Conservation (phyloP, 2,113 vertebrate genomes). For the Bettongia penicillata region DNA sequence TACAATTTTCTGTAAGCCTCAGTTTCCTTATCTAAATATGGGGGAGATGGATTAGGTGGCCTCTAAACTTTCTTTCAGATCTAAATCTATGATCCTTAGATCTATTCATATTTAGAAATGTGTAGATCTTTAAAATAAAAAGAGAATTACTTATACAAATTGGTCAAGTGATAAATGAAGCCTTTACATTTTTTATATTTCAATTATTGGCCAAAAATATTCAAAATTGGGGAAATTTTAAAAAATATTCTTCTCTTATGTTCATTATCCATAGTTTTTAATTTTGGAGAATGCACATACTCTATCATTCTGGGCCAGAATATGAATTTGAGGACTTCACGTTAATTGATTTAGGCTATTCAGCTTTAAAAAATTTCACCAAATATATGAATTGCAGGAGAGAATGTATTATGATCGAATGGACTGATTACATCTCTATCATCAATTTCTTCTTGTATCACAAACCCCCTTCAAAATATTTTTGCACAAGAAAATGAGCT, state of each 20-base stretch:
- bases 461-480: not conserved
- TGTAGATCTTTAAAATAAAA: not conserved
- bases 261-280: not conserved
- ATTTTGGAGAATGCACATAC: not conserved
- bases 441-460: not conserved
- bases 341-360: not conserved
- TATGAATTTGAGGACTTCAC: not conserved
- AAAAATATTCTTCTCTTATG: not conserved
- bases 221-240: not conserved
- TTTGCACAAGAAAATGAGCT: not conserved
- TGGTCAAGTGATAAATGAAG: not conserved
- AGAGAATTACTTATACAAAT: not conserved
- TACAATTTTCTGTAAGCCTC: not conserved
- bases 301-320: not conserved
- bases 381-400: not conserved
- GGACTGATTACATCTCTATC: not conserved
- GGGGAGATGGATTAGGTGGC: not conserved
- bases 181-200: not conserved
- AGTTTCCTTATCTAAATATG: not conserved
- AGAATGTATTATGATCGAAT: not conserved
- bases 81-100: not conserved
- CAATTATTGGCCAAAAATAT: not conserved
- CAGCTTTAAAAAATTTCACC: not conserved
- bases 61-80: not conserved
- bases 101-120: not conserved